These are phyloP conservation scores for Coronaproctus castanopsis DNA, from an alignment of 2,888 invertebrate species.

Conservation along the genomic window DNA sequence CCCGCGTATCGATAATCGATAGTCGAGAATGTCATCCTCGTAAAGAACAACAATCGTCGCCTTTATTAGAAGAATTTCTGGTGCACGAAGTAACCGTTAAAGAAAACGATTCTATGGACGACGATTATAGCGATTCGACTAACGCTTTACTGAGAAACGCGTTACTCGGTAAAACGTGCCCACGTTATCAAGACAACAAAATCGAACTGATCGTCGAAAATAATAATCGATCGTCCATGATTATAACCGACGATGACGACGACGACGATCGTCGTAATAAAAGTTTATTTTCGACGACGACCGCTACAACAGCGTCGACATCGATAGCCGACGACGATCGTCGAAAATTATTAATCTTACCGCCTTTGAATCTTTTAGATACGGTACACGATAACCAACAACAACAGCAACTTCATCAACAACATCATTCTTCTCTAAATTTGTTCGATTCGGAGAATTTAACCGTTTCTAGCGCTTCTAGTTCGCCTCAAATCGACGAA, in stretches of 20 bases:
- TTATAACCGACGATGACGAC: conserved; percentile 7
- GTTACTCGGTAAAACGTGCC: conserved; percentile 46
- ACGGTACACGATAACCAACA: background rate
- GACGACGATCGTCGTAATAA: conserved; percentile 1
- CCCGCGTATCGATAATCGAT: background rate
- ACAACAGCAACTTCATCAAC: conserved; percentile 6
- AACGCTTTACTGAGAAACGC: conserved; percentile 55
- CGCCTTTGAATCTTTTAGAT: background rate
- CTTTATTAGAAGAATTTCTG: background rate
- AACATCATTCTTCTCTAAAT: conserved; percentile 7
- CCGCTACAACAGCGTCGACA: too few relatives aligned
- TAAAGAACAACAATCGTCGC: background rate
- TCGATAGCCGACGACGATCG: background rate
- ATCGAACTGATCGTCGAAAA: background rate
- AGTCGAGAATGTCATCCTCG: background rate
- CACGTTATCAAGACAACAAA: background rate
- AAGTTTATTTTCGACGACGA: background rate
- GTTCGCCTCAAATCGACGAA: conserved; percentile 15
- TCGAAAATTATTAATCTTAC: background rate
- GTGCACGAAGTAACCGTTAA: conserved; percentile 5
- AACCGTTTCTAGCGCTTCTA: conserved; percentile 13
- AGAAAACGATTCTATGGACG: too few relatives aligned
- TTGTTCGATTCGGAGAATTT: conserved; percentile 11
- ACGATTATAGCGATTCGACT: conserved; percentile 6
- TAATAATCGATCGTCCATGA: conserved; percentile 7